Evolutionary conservation across 2,113 vertebrate genomes (phyloP), one percentile per base, ranked within the genome.

Genomic region (Chloroceryle aenea): DNA sequence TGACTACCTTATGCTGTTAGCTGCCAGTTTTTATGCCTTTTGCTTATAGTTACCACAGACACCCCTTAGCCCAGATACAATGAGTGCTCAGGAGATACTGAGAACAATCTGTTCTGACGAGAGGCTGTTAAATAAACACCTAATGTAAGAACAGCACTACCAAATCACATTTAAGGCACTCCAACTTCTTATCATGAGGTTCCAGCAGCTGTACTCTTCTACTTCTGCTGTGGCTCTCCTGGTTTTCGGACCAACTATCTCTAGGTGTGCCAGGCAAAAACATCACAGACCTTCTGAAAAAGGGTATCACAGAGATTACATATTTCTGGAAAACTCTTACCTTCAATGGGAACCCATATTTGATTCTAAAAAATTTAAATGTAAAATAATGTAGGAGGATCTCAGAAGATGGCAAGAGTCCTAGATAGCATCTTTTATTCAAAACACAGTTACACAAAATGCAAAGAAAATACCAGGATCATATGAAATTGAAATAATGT

Each of bases 31-130:
- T 76, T 69, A 48, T 9, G 20, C 34, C 19, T 85, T 87, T 67
- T 87, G 10, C 25, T 91, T 32, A 6, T 8, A 61, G 19, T 74
- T 53, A 25, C 1, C 2, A 40, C 7, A 22, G 22, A 72, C 17
- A 23, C 10, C 19, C n/a, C 25, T 75, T 26, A 68, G 53, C 38
- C 27, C 56, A 62, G 53, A 40, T 43, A 56, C 9, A 40, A 16
- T 43, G 42, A 4, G 13, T 2, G 0, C 26, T 56, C 40, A 27
- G 21, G 59, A 7, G 1, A 50, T 23, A n/a, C 22, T 21, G 21
- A 72, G 40, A 27, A 75, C 8, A 52, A 76, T 12, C 13, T 66
- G 4, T 82, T 76, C 42, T 26, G 38, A 55, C 25, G 75, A 82
- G 15, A 64, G 47, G 22, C 1, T 72, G 29, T 18, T 79, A 21